phyloP scores from a whole-genome alignment of 2,113 vertebrate species.

The Paradisaea rubra region DNA sequence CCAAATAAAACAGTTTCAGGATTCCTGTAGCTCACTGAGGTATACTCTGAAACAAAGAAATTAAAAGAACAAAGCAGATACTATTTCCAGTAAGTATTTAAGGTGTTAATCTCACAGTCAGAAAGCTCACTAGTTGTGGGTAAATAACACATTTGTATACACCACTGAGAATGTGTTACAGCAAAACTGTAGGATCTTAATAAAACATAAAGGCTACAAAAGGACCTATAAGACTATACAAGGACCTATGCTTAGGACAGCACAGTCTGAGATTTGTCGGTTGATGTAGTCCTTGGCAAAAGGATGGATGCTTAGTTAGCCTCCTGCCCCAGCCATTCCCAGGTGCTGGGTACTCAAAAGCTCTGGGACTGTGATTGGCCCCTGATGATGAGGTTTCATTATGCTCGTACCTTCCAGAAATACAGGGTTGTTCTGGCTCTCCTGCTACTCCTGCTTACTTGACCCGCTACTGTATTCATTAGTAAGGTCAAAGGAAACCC shows the following conservation, averaged over 20 bases:
- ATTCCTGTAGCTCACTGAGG: not conserved
- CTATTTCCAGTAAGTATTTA: not conserved
- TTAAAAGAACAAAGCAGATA: not conserved
- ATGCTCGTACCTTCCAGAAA: not conserved
- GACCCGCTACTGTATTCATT: not conserved
- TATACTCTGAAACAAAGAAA: not conserved
- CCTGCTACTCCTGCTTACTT: not conserved
- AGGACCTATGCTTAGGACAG: not conserved
- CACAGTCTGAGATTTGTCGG: not conserved
- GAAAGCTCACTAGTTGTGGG: not conserved
- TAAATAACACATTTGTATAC: not conserved
- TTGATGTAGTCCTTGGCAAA: not conserved
- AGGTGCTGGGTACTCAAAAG: not conserved
- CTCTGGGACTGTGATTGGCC: not conserved
- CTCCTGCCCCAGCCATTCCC: not conserved
- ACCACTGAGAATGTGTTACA: rapidly evolving
- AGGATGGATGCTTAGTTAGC: not conserved
- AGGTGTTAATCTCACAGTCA: not conserved
- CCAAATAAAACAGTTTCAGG: not conserved
- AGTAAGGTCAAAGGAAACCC: not conserved
- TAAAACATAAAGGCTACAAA: not conserved
- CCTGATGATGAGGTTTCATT: not conserved
- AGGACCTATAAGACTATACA: not conserved
- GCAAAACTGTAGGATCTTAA: not conserved
- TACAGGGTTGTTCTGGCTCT: not conserved